phyloP scores from a whole-genome alignment of 2,888 invertebrate genomes.

The Callosobruchus maculatus region DNA sequence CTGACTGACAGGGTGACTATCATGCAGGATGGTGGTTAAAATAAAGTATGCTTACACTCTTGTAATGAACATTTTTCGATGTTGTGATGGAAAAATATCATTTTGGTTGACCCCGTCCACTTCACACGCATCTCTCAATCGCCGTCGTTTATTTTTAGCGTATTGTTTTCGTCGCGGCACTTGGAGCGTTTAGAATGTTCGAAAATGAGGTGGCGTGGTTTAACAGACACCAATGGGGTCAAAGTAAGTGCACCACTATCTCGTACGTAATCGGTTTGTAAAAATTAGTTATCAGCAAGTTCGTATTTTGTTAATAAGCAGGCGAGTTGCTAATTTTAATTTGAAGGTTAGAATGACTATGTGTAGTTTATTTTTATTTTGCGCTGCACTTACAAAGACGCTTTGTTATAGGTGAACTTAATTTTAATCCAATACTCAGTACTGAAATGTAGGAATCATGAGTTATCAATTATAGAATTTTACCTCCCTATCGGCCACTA shows the following conservation, averaged over 20 bases:
- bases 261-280: background rate
- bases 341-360: background rate
- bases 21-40: too few relatives aligned
- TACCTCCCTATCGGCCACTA: too few relatives aligned
- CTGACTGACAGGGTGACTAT: too few relatives aligned
- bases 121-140: background rate
- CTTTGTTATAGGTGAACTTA: background rate
- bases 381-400: background rate
- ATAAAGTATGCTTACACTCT: too few relatives aligned
- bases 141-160: background rate
- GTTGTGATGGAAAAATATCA: background rate
- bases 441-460: too few relatives aligned
- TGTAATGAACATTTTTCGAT: too few relatives aligned
- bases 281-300: background rate
- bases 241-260: conserved; percentile 9
- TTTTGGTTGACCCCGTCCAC: background rate
- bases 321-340: background rate
- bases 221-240: conserved; percentile 14
- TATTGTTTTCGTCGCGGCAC: background rate
- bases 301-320: background rate
- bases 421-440: too few relatives aligned
- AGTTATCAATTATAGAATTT: too few relatives aligned
- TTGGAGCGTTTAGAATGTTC: background rate
- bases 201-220: conserved; percentile 33
- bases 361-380: background rate